Evolutionary conservation across 1,140 invertebrate genomes (phyloP), one percentile per base, ranked within the genome.

Genomic region (Tribolium madens): DNA sequence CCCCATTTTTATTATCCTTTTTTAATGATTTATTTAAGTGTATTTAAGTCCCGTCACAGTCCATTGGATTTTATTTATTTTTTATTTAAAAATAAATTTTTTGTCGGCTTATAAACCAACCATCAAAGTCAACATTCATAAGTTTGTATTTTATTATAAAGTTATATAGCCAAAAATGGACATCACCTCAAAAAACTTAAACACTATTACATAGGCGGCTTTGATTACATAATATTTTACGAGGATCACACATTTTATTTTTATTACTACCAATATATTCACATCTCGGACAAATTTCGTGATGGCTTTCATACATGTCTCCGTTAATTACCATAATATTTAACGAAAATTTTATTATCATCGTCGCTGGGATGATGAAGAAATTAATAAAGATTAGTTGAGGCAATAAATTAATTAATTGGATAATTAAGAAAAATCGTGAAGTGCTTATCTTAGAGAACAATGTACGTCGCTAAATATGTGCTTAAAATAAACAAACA

Each of bases 401-500:
- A 9, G 7, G 9, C 36, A 9, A 42, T 42, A 42, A 42, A 42
- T 57, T 57, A 57, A 57, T 57, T 57, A 57, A 57, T 57, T 57
- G 17, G 14, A n/a, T 10, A 57, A 57, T 57, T 57, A 21, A n/a
- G n/a, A 57, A 21, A 53, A 14, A 50, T 15, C 15, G 52, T 57
- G 14, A 17, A 17, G 18, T 21, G 14, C 13, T 13, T 50, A 15
- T 50, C 48, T 50, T 50, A 0, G n/a, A 3, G 46, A 17, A 50
- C 48, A 50, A 50, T 50, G 48, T 14, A 17, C 3, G 48, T 42
- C 36, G 36, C 46, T 53, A 72, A 53, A 53, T 72, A 72, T 33
- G 70, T 72, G 70, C 46, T 72, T 72, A 71, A n/a, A n/a, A 72
- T 72, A 72, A 72, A 72, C 70, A 72, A 72, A 72, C 70, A 72